Conservation (phyloP, 2,113 vertebrate genomes). For the Machaerirhynchus nigripectus region DNA sequence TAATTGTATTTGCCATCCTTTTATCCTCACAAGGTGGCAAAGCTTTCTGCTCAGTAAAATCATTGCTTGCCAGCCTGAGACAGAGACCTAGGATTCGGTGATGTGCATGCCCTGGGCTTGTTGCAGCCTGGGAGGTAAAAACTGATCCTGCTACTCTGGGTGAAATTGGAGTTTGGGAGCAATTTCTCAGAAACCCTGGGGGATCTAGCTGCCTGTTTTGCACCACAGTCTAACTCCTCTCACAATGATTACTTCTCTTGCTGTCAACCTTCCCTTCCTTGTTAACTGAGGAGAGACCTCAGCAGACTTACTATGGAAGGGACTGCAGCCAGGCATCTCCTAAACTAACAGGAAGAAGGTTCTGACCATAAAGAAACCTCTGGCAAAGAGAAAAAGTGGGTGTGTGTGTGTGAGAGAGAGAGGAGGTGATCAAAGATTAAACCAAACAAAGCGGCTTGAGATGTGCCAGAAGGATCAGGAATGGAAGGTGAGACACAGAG, state of each 20-base stretch:
- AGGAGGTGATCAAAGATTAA: background rate
- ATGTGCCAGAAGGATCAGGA: background rate
- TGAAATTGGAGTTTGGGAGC: background rate
- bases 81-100: background rate
- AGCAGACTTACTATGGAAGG: background rate
- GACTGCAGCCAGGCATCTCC: background rate
- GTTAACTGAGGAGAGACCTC: background rate
- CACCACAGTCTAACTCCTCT: background rate
- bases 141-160: background rate
- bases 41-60: background rate
- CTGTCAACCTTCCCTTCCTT: background rate
- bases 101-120: background rate
- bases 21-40: background rate
- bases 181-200: background rate
- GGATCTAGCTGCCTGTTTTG: background rate
- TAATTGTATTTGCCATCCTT: background rate
- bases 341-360: background rate
- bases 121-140: background rate
- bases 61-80: background rate
- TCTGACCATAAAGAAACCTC: background rate
- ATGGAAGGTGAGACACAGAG: background rate
- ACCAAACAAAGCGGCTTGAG: background rate
- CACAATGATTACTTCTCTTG: background rate
- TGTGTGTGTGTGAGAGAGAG: background rate
- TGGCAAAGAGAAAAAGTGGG: background rate